A percentile compares a stretch with the other conserved stretches of the same genome.
Conservation (phyloP, 2,888 invertebrate species). For the Temnothorax ravouxi region DNA sequence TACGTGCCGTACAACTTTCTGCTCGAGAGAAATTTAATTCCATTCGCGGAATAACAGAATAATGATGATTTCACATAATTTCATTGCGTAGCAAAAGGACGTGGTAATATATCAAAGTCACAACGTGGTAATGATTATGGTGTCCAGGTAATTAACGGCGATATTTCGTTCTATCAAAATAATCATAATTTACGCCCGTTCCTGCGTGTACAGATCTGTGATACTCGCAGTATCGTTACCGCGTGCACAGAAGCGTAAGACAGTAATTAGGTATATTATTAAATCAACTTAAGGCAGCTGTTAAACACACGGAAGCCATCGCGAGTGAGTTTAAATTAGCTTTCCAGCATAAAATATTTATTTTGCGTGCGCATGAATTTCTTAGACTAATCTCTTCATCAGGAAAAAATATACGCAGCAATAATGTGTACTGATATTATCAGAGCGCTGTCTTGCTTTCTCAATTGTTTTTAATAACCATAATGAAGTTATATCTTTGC, state of each 20-base stretch:
- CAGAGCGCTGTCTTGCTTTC: conserved; percentile 3
- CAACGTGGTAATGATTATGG: conserved; percentile 39
- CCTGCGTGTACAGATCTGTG: conserved; percentile 40
- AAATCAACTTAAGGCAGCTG: conserved; percentile 51
- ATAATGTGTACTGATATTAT: conserved; percentile 3
- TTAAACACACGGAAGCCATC: conserved; percentile 51
- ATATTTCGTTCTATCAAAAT: conserved; percentile 62
- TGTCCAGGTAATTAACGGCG: conserved; percentile 56
- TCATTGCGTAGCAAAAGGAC: background rate
- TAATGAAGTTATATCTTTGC: background rate
- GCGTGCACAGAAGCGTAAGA: conserved; percentile 52
- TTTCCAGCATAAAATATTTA: conserved; percentile 48
- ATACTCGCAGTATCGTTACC: conserved; percentile 54
- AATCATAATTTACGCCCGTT: conserved; percentile 57
- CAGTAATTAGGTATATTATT: conserved; percentile 67
- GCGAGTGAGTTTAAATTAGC: conserved; percentile 48
- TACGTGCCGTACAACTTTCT: background rate
- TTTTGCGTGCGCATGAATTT: conserved; percentile 41
- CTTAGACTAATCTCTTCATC: conserved; percentile 18
- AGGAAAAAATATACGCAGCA: background rate
- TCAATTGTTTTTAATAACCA: conserved; percentile 13
- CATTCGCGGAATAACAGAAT: background rate
- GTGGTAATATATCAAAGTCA: conserved; percentile 37
- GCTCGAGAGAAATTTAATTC: conserved; percentile 13
- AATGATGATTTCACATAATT: conserved; percentile 38